Evolutionary conservation across 2,797 vertebrate genomes (phyloP), one percentile per base, ranked within the genome.

Genomic region (Malacoraja senta): DNA sequence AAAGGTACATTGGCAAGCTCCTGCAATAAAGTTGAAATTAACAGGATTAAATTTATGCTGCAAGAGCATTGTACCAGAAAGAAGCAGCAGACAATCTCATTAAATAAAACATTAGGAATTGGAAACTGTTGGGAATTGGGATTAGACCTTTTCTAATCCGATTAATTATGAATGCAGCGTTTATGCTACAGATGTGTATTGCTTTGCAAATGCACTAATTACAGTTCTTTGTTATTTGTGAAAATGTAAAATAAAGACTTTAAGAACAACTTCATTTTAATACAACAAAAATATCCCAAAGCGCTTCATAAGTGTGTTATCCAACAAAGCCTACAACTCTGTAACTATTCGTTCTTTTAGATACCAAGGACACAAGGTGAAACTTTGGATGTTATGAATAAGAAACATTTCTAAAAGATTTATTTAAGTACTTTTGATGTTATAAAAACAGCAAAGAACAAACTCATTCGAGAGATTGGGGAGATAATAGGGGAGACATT

Each of bases 161-260:
- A 65, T 88, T 88, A 88, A 88, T 88, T 35, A 88, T 65, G 61
- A 88, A 88, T 88, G n/a, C n/a, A 63, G 32, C 84, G 65, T 88
- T 88, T 32, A 65, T 88, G 84, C 84, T n/a, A 68, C 9, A 32
- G 24, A 88, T 88, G n/a, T 68, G 84, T 88, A 88, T 65, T 88
- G 61, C 61, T 68, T 84, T 68, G 21, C 15, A 35, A 68, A 88
- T 88, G n/a, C 63, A 32, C n/a, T 35, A 88, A 68, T 78, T 78
- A 35, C 32, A 68, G 35, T 35, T 13, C 71, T 68, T 88, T 68
- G 61, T 88, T 65, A 68, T 32, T 68, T 35, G 15, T 65, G 21
- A 88, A 88, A 88, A 68, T 1, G n/a, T 65, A 88, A 65, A n/a
- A 35, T 74, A 24, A 74, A 74, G 19, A 74, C 71, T 74, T 26